Base-by-base conservation (phyloP, 2,888 invertebrate genomes). In the Osmoderma eremita region DNA sequence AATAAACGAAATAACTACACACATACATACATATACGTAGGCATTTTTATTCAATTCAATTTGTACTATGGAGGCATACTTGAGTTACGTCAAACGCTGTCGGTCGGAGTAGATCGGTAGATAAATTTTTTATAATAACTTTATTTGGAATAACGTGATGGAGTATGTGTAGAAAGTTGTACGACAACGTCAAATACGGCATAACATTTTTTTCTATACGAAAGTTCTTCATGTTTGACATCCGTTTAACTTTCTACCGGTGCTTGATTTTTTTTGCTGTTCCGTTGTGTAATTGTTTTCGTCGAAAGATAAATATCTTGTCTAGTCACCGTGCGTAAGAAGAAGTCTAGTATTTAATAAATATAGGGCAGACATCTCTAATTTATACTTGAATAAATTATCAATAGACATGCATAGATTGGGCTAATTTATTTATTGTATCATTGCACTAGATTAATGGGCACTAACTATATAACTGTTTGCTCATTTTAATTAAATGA, bases 91-190 rank as follows among this genome's bases (percentile, higher is more conserved):
- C 17, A 13, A 42, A 42, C 42, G 13, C 13, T 5, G 4, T 10
- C 42, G 42, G 42, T 42, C 42, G n/a, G 42, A 42, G 17, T 42
- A 13, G 42, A 42, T 42, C 42, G 42, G 30, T n/a, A 17, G 42
- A 42, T 42, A 42, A 5, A 15, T 42, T 42, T 42, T 17, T 42
- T 42, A 17, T 42, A 42, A 42, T 12, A 42, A 42, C 42, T 42
- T 12, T 42, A 42, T 42, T 42, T 42, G 42, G 42, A 42, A 42
- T 42, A 42, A 42, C 42, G 42, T 42, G 42, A 42, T 42, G 1
- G 42, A 42, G 42, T n/a, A 42, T 12, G 42, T 42, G 42, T 42
- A 42, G 42, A 42, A 42, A 42, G 42, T 17, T 17, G 42, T 42
- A 42, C 17, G 13, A 15, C 42, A 15, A 13, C 42, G 12, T 42